Conservation (phyloP, 2,113 vertebrate species). For the Sprattus sprattus region DNA sequence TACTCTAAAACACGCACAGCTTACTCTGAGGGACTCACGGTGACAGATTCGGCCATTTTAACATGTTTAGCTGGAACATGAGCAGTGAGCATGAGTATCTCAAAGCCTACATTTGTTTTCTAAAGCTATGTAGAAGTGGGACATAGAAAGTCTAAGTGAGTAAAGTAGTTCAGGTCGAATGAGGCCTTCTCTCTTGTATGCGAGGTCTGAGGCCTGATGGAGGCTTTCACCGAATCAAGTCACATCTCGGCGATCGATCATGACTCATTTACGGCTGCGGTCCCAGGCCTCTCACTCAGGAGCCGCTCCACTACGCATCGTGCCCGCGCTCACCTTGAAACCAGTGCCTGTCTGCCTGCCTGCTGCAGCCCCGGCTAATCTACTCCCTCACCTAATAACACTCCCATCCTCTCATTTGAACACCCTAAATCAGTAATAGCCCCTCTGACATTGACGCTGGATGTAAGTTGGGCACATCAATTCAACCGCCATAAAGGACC, state of each 20-base stretch:
- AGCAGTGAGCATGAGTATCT: too few species aligned
- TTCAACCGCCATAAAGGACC: slow-evolving; percentile 47
- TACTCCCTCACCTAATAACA: slow-evolving; percentile 35
- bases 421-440: slow-evolving; percentile 40
- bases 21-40: too few species aligned
- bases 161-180: too few species aligned
- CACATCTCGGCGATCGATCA: slow-evolving; percentile 32
- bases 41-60: too few species aligned
- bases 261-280: slow-evolving; percentile 25
- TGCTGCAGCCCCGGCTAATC: slow-evolving; percentile 30
- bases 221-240: too few species aligned
- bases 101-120: too few species aligned
- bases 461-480: slow-evolving; percentile 39
- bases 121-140: too few species aligned
- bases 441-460: slow-evolving; percentile 41
- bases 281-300: slow-evolving; percentile 14
- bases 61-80: too few species aligned
- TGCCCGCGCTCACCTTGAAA: slow-evolving; percentile 44
- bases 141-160: too few species aligned
- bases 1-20: too few species aligned
- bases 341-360: slow-evolving; percentile 16
- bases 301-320: neutral
- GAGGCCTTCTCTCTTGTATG: too few species aligned
- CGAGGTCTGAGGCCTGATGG: too few species aligned
- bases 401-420: neutral